These are phyloP conservation scores for Littorina saxatilis DNA, from an alignment of 1,140 invertebrate genomes.

Conservation along the genomic window DNA sequence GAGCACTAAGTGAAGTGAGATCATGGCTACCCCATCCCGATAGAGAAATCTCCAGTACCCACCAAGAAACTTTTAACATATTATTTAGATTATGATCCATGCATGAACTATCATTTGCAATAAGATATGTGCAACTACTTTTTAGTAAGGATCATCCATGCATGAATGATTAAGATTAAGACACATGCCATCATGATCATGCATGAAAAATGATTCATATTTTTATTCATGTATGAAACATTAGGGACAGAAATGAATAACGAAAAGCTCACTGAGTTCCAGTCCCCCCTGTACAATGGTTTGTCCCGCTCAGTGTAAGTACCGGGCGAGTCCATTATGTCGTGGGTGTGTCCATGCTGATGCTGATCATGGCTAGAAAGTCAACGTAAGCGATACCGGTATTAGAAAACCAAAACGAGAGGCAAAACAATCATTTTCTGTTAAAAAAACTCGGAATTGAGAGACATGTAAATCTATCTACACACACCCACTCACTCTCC, in stretches of 20 bases:
- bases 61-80: too few species aligned
- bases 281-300: slow-evolving; percentile 65
- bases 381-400: too few species aligned
- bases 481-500: too few species aligned
- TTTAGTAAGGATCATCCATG: not conserved
- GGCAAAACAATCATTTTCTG: too few species aligned
- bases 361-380: slow-evolving; percentile 54
- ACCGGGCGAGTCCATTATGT: slow-evolving; percentile 68
- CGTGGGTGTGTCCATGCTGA: slow-evolving; percentile 73
- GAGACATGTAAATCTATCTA: too few species aligned
- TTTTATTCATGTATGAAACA: not conserved
- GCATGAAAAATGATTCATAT: not conserved
- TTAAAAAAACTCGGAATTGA: too few species aligned
- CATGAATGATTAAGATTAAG: not conserved
- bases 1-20: too few species aligned
- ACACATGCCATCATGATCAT: not conserved
- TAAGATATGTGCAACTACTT: not conserved
- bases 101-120: too few species aligned
- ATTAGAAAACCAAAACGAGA: too few species aligned
- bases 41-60: too few species aligned
- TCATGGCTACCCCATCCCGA: too few species aligned
- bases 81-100: too few species aligned
- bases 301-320: slow-evolving; percentile 59
- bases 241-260: not conserved
- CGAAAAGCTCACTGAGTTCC: slow-evolving; percentile 64